These are phyloP conservation scores for Labeo rohita DNA, from an alignment of 2,113 vertebrate species.

Conservation along the genomic window DNA sequence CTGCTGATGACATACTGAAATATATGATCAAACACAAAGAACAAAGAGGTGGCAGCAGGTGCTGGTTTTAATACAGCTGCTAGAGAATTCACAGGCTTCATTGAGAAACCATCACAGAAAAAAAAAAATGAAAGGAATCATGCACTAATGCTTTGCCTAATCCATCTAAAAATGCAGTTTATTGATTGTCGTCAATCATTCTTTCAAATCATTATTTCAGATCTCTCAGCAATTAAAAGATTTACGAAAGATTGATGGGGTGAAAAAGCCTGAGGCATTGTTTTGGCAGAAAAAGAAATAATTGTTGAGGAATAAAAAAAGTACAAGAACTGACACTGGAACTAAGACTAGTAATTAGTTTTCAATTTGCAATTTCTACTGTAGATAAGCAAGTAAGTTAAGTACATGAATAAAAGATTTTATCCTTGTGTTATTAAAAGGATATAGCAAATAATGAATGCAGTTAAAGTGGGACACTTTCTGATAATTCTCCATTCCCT, in stretches of 20 bases:
- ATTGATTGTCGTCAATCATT: background rate
- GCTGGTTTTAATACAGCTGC: background rate
- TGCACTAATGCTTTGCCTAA: background rate
- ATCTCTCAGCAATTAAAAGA: background rate
- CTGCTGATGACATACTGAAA: constrained; percentile 14
- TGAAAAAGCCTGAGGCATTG: background rate
- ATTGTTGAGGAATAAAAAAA: background rate
- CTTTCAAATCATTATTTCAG: background rate
- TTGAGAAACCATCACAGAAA: background rate
- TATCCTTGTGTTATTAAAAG: background rate
- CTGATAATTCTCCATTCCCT: background rate
- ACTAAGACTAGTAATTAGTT: background rate
- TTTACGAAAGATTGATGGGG: background rate
- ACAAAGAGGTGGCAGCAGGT: background rate
- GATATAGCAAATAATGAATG: background rate
- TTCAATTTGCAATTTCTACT: background rate
- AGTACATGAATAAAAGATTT: background rate
- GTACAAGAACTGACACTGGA: background rate
- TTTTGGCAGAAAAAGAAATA: background rate
- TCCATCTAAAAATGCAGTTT: background rate
- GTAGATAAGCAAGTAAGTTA: no score
- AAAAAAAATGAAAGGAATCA: background rate
- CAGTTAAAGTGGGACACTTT: background rate
- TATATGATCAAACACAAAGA: constrained; percentile 3
- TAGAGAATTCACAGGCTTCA: background rate